phyloP scores from a whole-genome alignment of 2,113 vertebrate genomes.

The Crocuta crocuta region DNA sequence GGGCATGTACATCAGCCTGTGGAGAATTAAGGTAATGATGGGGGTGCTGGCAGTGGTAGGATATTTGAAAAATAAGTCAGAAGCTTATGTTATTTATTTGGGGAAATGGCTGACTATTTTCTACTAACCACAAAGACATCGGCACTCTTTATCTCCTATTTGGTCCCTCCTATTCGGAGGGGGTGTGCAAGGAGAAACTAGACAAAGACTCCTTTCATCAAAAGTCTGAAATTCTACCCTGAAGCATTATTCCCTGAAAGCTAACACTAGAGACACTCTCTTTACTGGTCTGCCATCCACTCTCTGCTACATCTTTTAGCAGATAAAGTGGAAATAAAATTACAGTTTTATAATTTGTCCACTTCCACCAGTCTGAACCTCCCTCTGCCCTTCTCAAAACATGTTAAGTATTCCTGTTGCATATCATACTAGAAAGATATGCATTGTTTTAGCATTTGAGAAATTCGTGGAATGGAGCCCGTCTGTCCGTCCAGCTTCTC shows the following conservation, averaged over 20 bases:
- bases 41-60: neutral
- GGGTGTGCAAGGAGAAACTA: neutral
- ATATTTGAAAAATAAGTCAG: too few relatives aligned
- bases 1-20: neutral
- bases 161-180: neutral
- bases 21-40: neutral
- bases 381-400: neutral
- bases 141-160: too few relatives aligned
- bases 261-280: neutral
- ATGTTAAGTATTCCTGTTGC: neutral
- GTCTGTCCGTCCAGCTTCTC: neutral
- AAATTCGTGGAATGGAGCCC: neutral
- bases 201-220: neutral
- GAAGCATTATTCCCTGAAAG: neutral
- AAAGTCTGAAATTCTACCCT: neutral
- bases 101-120: too few relatives aligned
- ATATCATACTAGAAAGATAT: neutral
- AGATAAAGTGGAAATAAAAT: neutral
- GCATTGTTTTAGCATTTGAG: neutral
- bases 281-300: neutral
- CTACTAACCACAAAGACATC: too few relatives aligned
- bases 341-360: neutral
- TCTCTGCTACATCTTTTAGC: neutral
- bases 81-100: too few relatives aligned
- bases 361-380: fast-evolving